phyloP scores from a whole-genome alignment of 1,140 invertebrate species.

The Drosophila kohkoa region DNA sequence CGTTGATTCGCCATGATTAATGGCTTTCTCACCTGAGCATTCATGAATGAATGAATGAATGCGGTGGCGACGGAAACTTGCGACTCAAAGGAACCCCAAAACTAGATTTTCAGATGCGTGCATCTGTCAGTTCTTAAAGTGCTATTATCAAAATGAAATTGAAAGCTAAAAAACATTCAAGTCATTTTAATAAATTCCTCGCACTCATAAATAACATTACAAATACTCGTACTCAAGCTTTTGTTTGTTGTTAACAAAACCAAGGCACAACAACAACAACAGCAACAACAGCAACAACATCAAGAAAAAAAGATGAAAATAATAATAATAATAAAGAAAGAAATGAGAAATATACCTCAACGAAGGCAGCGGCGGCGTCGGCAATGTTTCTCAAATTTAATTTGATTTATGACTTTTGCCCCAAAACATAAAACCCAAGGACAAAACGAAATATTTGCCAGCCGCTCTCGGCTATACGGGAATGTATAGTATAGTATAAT shows the following conservation, averaged over 20 bases:
- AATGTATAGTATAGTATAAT: neutral
- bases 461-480: constrained; percentile 18
- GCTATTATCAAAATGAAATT: constrained; percentile 35
- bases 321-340: constrained; percentile 1
- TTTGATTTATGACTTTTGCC: constrained; percentile 77
- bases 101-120: neutral
- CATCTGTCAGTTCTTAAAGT: neutral
- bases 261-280: neutral
- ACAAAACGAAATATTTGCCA: constrained; percentile 48
- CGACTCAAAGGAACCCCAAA: neutral
- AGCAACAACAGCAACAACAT: neutral
- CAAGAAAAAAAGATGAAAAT: neutral
- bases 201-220: constrained; percentile 46
- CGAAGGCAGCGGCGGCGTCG: constrained; percentile 58
- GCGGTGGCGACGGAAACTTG: neutral
- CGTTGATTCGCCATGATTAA: constrained; percentile 45
- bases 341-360: constrained; percentile 54
- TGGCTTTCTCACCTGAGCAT: constrained; percentile 16
- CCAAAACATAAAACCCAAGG: constrained; percentile 36
- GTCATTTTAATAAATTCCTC: constrained; percentile 40
- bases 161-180: constrained; percentile 31
- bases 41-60: constrained; percentile 7
- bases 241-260: constrained; percentile 31
- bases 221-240: constrained; percentile 44
- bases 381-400: constrained; percentile 80